Evolutionary conservation across 2,113 vertebrate genomes (phyloP).

Genomic region (Oceanites oceanicus): DNA sequence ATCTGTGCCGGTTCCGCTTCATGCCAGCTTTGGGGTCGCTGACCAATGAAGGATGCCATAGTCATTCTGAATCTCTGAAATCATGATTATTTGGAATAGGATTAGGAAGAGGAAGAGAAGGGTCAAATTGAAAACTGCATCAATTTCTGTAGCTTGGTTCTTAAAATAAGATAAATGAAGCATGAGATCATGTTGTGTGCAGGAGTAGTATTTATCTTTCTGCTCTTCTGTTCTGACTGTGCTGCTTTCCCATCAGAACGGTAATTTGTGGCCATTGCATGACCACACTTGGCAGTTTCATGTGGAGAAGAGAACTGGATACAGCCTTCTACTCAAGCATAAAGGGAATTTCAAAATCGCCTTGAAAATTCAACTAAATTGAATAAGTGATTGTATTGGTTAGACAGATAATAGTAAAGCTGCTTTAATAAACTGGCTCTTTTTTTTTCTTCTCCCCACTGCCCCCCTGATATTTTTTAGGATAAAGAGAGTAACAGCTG

Average conservation of each 20-base stretch:
- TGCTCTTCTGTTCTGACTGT: neutral
- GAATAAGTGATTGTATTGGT: neutral
- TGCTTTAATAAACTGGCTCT: neutral
- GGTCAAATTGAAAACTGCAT: neutral
- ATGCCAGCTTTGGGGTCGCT: neutral
- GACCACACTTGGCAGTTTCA: neutral
- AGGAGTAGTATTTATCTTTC: neutral
- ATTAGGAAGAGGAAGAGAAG: conserved; percentile 7
- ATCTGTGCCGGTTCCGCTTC: neutral
- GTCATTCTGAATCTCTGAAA: neutral
- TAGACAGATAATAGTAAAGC: neutral
- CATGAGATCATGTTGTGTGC: neutral
- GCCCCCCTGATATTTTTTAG: accelerated
- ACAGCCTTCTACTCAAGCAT: neutral
- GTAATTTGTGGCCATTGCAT: neutral
- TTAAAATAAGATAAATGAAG: conserved; percentile 12
- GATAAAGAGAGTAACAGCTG: neutral
- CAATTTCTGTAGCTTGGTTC: neutral
- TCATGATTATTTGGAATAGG: neutral
- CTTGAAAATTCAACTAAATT: neutral
- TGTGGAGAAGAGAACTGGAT: neutral
- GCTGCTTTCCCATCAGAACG: neutral
- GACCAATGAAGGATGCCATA: neutral
- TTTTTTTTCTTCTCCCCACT: neutral
- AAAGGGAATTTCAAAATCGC: neutral